These are phyloP conservation scores for Tapirus indicus DNA, from an alignment of 2,797 vertebrate species.

Conservation along the genomic window DNA sequence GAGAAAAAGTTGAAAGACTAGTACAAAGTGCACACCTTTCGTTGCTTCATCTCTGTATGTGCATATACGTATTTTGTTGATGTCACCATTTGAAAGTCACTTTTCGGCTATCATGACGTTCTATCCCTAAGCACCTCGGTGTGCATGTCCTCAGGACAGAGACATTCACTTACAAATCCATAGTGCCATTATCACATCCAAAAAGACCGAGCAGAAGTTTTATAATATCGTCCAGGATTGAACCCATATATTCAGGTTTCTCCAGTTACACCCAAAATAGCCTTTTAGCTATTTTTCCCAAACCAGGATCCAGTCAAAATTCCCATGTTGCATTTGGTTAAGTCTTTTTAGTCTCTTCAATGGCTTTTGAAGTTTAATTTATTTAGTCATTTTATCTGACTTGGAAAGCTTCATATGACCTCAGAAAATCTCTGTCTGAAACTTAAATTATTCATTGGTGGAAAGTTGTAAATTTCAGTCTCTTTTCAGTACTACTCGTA, in stretches of 20 bases:
- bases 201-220: background rate
- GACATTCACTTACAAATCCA: background rate
- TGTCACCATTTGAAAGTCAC: background rate
- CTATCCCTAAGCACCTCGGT: background rate
- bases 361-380: constrained; percentile 1
- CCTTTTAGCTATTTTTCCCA: constrained; percentile 25
- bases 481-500: background rate
- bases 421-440: background rate
- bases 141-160: background rate
- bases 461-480: background rate
- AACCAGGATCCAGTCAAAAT: background rate
- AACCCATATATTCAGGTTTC: background rate
- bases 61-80: background rate
- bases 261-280: background rate
- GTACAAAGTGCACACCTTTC: background rate
- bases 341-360: background rate
- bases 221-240: background rate
- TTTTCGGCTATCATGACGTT: background rate
- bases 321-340: background rate
- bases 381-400: background rate
- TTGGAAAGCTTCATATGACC: constrained; percentile 20
- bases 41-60: background rate
- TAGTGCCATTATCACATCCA: background rate
- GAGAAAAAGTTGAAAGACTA: background rate
- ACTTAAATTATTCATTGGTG: background rate